Base-by-base conservation (phyloP, 2,888 invertebrate species). In the Clepsis dumicolana region DNA sequence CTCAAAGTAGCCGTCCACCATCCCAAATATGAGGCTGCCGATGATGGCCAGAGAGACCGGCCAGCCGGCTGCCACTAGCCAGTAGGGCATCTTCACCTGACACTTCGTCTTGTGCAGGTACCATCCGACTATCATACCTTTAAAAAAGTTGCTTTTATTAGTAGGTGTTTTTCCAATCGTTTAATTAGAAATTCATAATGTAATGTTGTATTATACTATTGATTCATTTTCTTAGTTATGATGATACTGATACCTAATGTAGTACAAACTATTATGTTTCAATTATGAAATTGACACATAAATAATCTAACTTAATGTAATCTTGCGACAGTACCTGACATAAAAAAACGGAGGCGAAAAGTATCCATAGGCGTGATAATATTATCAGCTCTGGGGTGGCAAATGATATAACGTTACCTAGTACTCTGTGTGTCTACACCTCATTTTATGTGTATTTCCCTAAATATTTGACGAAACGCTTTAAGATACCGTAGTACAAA, bases 81-180 rank as follows among this genome's bases (percentile, higher is more conserved):
- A 91, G 73, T 90, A 90, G 0, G 95, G 94, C 14, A 96, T 85
- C 75, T 89, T 94, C 25, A 96, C 90, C 73, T 95, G 95, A 73
- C 95, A 95, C 80, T 96, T 95, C 2, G 95, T 95, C 80, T 94
- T 95, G 84, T 95, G 95, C 38, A 97, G 87, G 66, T 95, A 94
- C 92, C 96, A 97, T 1, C 97, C 97, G 5, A 96, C 94, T 41
- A 95, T 89, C 94, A 97, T 97, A 70, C 95, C 95, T 93, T 3
- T 5, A 29, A 48, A n/a, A 32, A 38, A 29, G 18, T 4, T 38
- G 14, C n/a, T 41, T 44, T 44, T 18, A 41, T 44, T 44, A n/a
- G 38, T 5, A 4, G 38, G 3, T 14, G 4, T n/a, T n/a, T 38
- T 38, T 38, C n/a, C 1, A 12, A 14, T n/a, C n/a, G n/a, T n/a